phyloP scores from a whole-genome alignment of 2,113 vertebrate genomes.

The Elachura formosa region DNA sequence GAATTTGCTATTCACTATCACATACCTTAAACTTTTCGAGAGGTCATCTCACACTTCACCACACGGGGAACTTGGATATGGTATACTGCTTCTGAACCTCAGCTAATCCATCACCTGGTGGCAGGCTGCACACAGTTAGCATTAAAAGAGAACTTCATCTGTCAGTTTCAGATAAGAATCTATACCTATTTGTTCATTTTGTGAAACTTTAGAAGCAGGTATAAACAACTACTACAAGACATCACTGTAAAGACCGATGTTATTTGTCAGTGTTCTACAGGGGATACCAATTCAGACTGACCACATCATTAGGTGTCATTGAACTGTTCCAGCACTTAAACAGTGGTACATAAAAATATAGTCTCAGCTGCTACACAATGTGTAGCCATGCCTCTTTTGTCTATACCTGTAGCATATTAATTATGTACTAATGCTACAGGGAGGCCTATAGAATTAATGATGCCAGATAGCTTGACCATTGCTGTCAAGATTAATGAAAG shows the following conservation, averaged over 20 bases:
- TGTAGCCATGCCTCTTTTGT: background rate
- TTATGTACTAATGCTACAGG: background rate
- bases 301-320: background rate
- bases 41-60: background rate
- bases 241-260: background rate
- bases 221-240: background rate
- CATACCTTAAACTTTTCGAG: background rate
- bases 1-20: background rate
- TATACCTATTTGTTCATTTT: conserved; percentile 3
- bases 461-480: background rate
- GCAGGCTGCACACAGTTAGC: conserved; percentile 34
- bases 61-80: background rate
- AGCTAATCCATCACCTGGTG: conserved; percentile 55
- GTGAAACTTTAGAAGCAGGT: conserved; percentile 6
- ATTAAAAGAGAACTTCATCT: conserved; percentile 38
- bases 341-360: background rate
- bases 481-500: background rate
- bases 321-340: background rate
- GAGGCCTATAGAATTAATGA: background rate
- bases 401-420: background rate
- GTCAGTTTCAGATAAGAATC: conserved; percentile 41
- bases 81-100: conserved; percentile 9
- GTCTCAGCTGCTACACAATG: background rate
- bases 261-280: background rate
- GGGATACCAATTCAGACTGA: background rate